Conservation (phyloP, 1,140 invertebrate genomes). For the Drosophila pallidifrons region DNA sequence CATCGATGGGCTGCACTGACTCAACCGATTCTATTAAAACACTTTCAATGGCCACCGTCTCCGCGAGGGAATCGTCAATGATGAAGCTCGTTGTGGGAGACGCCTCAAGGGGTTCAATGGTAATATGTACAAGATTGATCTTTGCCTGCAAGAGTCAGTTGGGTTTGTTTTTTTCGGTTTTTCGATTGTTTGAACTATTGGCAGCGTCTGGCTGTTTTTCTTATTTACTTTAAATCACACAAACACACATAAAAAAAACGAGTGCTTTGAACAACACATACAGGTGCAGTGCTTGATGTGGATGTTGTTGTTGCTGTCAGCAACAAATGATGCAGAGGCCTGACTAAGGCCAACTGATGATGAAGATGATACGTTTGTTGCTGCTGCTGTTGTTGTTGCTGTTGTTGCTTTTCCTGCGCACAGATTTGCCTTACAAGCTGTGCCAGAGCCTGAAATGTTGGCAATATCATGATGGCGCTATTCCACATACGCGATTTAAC, state of each 20-base stretch:
- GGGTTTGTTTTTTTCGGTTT: constrained; percentile 9
- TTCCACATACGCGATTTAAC: constrained; percentile 28
- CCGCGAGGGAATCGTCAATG: constrained; percentile 49
- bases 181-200: constrained; percentile 10
- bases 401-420: constrained; percentile 53
- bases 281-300: constrained; percentile 39
- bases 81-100: constrained; percentile 40
- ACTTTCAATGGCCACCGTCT: constrained; percentile 63
- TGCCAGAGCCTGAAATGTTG: constrained; percentile 70
- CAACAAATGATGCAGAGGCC: constrained; percentile 50
- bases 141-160: constrained; percentile 75
- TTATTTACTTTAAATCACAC: neutral
- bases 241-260: constrained; percentile 1
- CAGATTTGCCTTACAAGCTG: constrained; percentile 73
- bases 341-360: constrained; percentile 49
- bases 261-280: constrained; percentile 52
- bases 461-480: constrained; percentile 69
- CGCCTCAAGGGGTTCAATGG: constrained; percentile 73
- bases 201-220: neutral
- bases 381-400: constrained; percentile 43
- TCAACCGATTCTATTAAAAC: constrained; percentile 64
- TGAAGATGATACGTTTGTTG: constrained; percentile 38
- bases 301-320: constrained; percentile 27
- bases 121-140: constrained; percentile 83
- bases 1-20: constrained; percentile 39